Percentiles rank a stretch among this genome's conserved stretches.
Evolutionary conservation across 1,140 invertebrate species (phyloP).

Genomic region (Ceratoteleas bidentatus): DNA sequence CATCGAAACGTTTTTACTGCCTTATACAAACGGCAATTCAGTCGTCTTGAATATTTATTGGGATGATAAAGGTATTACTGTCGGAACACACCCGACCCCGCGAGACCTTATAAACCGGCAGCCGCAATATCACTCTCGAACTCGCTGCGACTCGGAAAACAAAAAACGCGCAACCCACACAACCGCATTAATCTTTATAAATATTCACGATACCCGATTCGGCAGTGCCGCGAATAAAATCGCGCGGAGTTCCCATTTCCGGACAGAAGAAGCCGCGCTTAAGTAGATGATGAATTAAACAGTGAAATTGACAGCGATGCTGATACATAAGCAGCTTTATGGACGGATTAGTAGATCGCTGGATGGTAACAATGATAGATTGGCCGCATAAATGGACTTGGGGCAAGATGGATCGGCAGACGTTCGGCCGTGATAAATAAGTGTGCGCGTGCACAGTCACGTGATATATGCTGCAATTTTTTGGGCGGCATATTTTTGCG

Average conservation of each 20-base stretch:
- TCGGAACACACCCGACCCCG: background rate
- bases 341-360: conserved; percentile 31
- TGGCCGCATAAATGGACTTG: conserved; percentile 27
- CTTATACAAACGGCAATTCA: conserved; percentile 17
- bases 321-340: conserved; percentile 34
- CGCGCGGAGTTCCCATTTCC: no score
- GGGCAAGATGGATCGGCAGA: conserved; percentile 21
- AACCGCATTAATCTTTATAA: background rate
- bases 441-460: no score
- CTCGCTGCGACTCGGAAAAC: background rate
- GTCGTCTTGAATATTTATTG: conserved; percentile 28
- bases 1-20: conserved; percentile 19
- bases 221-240: no score
- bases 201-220: background rate
- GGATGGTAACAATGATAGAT: conserved; percentile 44
- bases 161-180: background rate
- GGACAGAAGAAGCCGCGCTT: background rate
- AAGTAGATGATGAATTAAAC: conserved; percentile 34
- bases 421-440: conserved; percentile 23
- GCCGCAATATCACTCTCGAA: background rate
- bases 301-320: conserved; percentile 25
- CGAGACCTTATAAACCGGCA: background rate
- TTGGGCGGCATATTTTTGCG: no score
- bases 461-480: no score
- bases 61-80: conserved; percentile 23